Base-by-base conservation (phyloP, 2,797 vertebrate genomes). In the Onychomys arenicola region DNA sequence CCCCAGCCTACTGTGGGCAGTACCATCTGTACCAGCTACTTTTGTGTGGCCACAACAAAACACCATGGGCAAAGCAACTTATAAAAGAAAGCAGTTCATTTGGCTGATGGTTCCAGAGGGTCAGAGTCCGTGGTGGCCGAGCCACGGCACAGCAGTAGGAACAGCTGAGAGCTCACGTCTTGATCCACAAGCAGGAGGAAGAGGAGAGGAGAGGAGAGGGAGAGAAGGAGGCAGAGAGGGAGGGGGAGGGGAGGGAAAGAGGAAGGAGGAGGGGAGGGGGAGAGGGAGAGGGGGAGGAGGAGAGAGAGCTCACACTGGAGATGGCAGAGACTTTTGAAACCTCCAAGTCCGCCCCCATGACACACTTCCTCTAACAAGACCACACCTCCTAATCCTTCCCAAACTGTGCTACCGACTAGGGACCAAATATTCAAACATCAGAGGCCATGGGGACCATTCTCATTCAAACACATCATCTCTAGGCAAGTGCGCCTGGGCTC, bases 121-220 rank as follows among this genome's bases (percentile, higher is more conserved):
- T 13, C 34, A 46, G 40, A 10, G 29, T 12, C 27, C 61, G 7
- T 46, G 16, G 9, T 65, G 82, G 17, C 81, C 12, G 17, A 83
- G 81, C 37, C 43, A 83, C 40, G 25, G 55, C 25, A 43, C 19
- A 8, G 81, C 8, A 61, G 80, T 25, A 83, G 57, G 59, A 34
- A 83, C 17, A 43, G 59, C 37, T 63, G 40, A 21, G 16, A 6
- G 37, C 9, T 43, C 37, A 83, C 81, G 46, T 10, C 59, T 46
- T 32, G 59, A 43, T 32, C 27, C 27, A 63, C 29, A 46, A 46
- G 10, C 40, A 65, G 27, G 5, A 37, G 40, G 27, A 32, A 49
- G 61, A 1, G n/a, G 10, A 17, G n/a, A 17, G 3, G 0, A 0
- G 16, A 17, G 29, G 29, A 5, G 63, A 16, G 65, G 2, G 32